Evolutionary conservation across 2,113 vertebrate genomes (phyloP).

Genomic region (Melospiza melodia): DNA sequence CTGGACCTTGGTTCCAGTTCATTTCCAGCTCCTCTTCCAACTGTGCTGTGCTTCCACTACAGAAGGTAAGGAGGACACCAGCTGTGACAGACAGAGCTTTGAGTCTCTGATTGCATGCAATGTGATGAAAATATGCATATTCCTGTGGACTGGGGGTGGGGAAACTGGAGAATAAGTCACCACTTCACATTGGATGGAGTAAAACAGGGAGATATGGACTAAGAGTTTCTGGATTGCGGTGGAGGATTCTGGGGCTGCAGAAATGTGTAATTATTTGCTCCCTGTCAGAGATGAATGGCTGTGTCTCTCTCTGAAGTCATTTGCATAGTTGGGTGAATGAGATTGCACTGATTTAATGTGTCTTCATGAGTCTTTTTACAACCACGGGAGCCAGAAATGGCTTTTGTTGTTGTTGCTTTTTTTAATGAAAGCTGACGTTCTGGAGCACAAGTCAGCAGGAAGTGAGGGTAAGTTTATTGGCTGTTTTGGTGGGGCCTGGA

Average conservation of each 20-base stretch:
- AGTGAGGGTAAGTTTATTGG: slow-evolving; percentile 46
- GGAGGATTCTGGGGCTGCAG: background rate
- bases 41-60: background rate
- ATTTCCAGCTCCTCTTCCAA: background rate
- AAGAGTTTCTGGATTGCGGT: background rate
- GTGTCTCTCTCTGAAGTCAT: background rate
- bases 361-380: slow-evolving; percentile 53
- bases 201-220: background rate
- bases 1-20: background rate
- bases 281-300: slow-evolving; percentile 9
- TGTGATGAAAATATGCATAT: background rate
- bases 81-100: background rate
- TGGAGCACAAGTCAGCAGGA: slow-evolving; percentile 56
- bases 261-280: background rate
- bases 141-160: background rate
- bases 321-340: slow-evolving; percentile 22
- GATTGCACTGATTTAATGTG: slow-evolving; percentile 13
- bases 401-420: slow-evolving; percentile 53
- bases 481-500: slow-evolving; percentile 60
- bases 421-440: slow-evolving; percentile 46
- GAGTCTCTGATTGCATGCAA: background rate
- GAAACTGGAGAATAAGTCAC: background rate
- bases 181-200: background rate
- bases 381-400: slow-evolving; percentile 40
- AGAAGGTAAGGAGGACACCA: background rate